Percentiles rank a stretch among this genome's conserved stretches.
Evolutionary conservation across 2,888 invertebrate genomes (phyloP).

Genomic region (Coelogynopora nodosa): DNA sequence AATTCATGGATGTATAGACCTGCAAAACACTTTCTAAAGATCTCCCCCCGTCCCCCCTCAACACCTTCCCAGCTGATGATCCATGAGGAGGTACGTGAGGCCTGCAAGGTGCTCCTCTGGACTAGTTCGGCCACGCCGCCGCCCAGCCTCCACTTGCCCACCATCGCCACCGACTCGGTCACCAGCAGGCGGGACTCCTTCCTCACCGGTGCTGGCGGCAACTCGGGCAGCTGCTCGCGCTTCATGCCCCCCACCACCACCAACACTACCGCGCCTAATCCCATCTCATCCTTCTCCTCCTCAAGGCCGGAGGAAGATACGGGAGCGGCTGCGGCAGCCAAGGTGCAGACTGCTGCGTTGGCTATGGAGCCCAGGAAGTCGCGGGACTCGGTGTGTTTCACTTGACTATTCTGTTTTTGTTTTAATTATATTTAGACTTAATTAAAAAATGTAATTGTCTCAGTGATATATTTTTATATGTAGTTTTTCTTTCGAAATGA

Average conservation of each 20-base stretch:
- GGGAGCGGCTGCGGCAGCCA: too few relatives aligned
- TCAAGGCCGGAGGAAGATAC: too few relatives aligned
- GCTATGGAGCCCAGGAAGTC: neutral
- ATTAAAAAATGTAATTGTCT: neutral
- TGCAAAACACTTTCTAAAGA: too few relatives aligned
- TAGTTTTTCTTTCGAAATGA: too few relatives aligned
- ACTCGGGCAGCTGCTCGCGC: neutral
- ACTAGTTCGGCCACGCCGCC: neutral
- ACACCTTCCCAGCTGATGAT: neutral
- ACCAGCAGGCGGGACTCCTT: neutral
- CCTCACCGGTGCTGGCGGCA: neutral
- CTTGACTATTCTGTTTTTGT: too few relatives aligned
- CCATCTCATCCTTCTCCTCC: neutral
- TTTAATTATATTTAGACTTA: too few relatives aligned
- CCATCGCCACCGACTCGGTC: neutral
- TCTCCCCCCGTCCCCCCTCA: neutral
- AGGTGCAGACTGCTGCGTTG: too few relatives aligned
- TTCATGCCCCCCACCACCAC: neutral
- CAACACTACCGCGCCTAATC: neutral
- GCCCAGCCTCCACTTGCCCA: neutral
- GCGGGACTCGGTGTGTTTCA: neutral
- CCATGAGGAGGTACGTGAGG: neutral
- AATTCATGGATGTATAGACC: too few relatives aligned
- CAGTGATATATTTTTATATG: neutral
- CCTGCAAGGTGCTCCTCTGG: conserved; percentile 5